Evolutionary conservation across 2,113 vertebrate genomes (phyloP).

Genomic region (Otis tarda): DNA sequence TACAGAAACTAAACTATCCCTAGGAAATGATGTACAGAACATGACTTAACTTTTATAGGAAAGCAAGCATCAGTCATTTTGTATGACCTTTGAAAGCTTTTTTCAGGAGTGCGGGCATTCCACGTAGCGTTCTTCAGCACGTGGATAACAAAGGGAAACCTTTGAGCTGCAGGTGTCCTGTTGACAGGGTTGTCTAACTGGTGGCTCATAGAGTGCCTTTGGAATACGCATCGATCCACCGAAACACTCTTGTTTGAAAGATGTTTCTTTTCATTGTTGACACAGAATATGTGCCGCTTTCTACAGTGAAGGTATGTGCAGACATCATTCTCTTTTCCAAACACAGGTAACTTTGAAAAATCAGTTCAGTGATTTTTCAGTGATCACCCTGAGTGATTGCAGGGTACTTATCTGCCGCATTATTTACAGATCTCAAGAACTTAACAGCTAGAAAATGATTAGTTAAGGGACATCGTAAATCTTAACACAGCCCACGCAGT

Average conservation of each 20-base stretch:
- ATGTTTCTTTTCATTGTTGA: neutral
- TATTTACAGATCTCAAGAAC: conserved; percentile 14
- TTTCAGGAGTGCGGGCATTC: neutral
- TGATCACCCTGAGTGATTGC: neutral
- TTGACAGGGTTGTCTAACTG: neutral
- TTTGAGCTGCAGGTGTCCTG: conserved; percentile 13
- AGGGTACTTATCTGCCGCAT: neutral
- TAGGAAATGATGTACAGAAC: neutral
- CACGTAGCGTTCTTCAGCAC: neutral
- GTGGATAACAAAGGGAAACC: conserved; percentile 15
- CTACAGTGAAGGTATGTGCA: neutral
- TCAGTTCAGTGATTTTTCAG: neutral
- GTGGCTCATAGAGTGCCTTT: neutral
- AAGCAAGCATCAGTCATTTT: neutral
- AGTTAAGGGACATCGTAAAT: conserved; percentile 28
- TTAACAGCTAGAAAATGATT: conserved; percentile 25
- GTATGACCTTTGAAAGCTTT: neutral
- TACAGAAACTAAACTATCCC: neutral
- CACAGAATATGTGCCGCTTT: neutral
- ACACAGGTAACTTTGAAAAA: neutral
- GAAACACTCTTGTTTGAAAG: neutral
- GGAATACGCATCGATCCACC: neutral
- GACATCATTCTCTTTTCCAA: neutral
- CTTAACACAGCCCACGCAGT: neutral
- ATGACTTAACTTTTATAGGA: neutral